A percentile compares a stretch with the other conserved stretches of the same genome.
phyloP scores from a whole-genome alignment of 2,888 invertebrate genomes.

The Drosophila birchii region DNA sequence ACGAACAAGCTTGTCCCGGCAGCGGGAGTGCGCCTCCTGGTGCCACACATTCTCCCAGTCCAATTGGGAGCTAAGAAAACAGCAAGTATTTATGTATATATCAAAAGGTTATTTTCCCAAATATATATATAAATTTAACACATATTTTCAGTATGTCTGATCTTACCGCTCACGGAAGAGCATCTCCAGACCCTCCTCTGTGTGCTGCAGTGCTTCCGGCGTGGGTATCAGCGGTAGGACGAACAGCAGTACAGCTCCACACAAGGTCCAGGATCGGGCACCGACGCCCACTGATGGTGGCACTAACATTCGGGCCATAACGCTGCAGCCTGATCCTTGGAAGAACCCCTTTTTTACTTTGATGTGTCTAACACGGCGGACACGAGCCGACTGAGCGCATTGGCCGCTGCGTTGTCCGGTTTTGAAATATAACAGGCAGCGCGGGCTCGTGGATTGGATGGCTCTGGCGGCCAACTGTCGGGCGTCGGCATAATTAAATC shows the following conservation, averaged over 20 bases:
- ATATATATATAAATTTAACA: neutral
- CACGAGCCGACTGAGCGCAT: conserved; percentile 58
- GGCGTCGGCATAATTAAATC: conserved; percentile 69
- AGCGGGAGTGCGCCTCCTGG: conserved; percentile 86
- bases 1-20: conserved; percentile 86
- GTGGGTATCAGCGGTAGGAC: conserved; percentile 66
- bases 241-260: conserved; percentile 64
- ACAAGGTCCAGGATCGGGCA: conserved; percentile 62
- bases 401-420: conserved; percentile 47
- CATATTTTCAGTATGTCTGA: neutral
- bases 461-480: conserved; percentile 35
- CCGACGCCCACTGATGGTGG: conserved; percentile 1
- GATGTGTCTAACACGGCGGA: conserved; percentile 41
- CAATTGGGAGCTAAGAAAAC: conserved; percentile 85
- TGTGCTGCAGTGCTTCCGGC: conserved; percentile 64
- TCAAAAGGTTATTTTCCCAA: neutral
- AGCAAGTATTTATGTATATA: no score
- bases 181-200: conserved; percentile 85
- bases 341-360: conserved; percentile 5
- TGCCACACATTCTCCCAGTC: conserved; percentile 88
- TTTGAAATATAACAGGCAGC: conserved; percentile 69
- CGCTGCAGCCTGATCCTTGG: conserved; percentile 1
- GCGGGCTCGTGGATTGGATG: neutral
- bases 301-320: conserved; percentile 4
- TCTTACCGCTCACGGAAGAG: conserved; percentile 85